phyloP scores from a whole-genome alignment of 2,797 vertebrate species.

The Hydrophis major region DNA sequence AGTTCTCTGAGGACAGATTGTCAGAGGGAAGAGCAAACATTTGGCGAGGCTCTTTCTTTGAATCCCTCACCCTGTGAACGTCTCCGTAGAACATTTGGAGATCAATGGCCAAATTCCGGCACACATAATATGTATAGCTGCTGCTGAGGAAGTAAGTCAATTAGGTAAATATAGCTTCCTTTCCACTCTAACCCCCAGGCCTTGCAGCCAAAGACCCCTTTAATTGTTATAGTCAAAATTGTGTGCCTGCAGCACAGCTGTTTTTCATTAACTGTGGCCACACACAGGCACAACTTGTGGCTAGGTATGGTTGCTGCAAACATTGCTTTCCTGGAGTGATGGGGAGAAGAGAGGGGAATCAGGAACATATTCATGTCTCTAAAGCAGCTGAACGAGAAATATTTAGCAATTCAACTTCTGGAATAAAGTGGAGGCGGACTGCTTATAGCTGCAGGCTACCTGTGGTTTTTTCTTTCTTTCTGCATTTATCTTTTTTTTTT shows the following conservation, averaged over 20 bases:
- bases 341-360: rapidly evolving
- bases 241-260: conserved; percentile 40
- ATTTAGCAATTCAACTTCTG: background rate
- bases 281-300: background rate
- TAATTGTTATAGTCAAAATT: conserved; percentile 48
- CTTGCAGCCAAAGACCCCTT: conserved; percentile 41
- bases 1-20: background rate
- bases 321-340: background rate
- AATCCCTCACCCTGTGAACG: conserved; percentile 1
- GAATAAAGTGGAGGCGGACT: background rate
- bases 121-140: conserved; percentile 38
- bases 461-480: background rate
- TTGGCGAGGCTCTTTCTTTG: background rate
- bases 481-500: background rate
- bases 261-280: conserved; percentile 39
- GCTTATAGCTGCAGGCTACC: background rate
- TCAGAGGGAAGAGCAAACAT: background rate
- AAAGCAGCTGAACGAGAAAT: background rate
- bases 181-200: conserved; percentile 5
- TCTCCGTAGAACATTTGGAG: conserved; percentile 18
- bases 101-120: conserved; percentile 12
- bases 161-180: conserved; percentile 48
- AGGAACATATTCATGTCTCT: conserved; percentile 30
- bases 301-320: conserved; percentile 27
- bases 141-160: conserved; percentile 31